phyloP scores from a whole-genome alignment of 2,113 vertebrate species.

The Tragelaphus strepsiceros region DNA sequence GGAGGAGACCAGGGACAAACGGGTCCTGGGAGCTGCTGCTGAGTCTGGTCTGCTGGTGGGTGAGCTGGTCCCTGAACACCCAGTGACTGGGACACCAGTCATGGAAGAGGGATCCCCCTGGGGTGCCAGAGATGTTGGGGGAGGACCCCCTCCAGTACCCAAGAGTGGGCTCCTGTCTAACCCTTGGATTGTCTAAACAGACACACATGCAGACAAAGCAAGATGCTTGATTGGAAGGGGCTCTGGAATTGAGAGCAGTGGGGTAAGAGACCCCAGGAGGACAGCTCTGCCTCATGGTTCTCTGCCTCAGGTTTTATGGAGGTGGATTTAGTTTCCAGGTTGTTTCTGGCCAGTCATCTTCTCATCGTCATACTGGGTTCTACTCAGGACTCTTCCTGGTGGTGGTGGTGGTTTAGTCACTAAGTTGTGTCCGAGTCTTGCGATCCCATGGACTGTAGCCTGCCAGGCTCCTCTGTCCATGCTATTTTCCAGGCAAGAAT shows the following conservation, averaged over 20 bases:
- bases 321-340: neutral
- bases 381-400: neutral
- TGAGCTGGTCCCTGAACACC: neutral
- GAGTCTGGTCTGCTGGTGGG: neutral
- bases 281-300: neutral
- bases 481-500: neutral
- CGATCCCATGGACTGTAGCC: neutral
- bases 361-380: neutral
- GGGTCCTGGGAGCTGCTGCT: accelerated
- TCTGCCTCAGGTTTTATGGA: neutral
- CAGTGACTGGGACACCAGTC: neutral
- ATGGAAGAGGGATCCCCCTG: neutral
- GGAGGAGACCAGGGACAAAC: neutral
- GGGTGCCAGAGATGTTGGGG: neutral
- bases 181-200: neutral
- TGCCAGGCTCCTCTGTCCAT: neutral
- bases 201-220: accelerated
- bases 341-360: neutral
- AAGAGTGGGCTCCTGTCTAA: neutral
- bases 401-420: neutral
- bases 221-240: neutral
- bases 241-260: neutral
- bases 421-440: neutral
- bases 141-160: neutral
- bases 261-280: neutral